Evolutionary conservation across 2,888 invertebrate genomes (phyloP), one percentile per base, ranked within the genome.

Genomic region (Blera fallax): DNA sequence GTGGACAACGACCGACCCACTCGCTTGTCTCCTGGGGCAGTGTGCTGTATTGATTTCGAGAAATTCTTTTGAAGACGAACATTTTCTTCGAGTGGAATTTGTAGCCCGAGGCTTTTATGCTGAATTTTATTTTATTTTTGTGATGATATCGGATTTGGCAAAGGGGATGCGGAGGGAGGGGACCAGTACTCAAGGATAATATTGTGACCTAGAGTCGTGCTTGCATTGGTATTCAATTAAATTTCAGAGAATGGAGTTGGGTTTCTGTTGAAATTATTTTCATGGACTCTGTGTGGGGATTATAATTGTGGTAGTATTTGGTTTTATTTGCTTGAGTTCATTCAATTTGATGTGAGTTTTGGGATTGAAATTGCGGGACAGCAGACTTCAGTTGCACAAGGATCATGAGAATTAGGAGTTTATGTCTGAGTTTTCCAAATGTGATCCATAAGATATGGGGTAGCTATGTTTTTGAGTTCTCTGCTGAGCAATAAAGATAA

Each of bases 51-150:
- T 85, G 85, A 85, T 85, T 85, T 77, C 77, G 54, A 32, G 50
- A 81, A 85, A 81, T 85, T 67, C 85, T 60, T 81, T 85, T 77
- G 85, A 77, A 85, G 70, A 80, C 54, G 62, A 74, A 67, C 62
- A 74, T 58, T 64, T 52, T 54, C 54, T 54, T 16, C 56, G 40
- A 85, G 43, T 48, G 62, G 70, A 74, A 78, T 78, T 65, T 34
- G 52, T 60, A 69, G 69, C 79, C 54, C 40, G 8, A 79, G 64
- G 83, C 79, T 84, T n/a, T 74, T 84, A 34, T 78, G 45, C 62
- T 43, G 48, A 48, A 62, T 74, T 73, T 65, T 64, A 54, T 70
- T 67, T 67, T n/a, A 58, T 70, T 70, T 56, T 50, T 48, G n/a
- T 48, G 45, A 60, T 78, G 74, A 52, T 60, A 70, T 70, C 70